Conservation (phyloP, 2,797 vertebrate species). For the Gymnothorax reevesii region DNA sequence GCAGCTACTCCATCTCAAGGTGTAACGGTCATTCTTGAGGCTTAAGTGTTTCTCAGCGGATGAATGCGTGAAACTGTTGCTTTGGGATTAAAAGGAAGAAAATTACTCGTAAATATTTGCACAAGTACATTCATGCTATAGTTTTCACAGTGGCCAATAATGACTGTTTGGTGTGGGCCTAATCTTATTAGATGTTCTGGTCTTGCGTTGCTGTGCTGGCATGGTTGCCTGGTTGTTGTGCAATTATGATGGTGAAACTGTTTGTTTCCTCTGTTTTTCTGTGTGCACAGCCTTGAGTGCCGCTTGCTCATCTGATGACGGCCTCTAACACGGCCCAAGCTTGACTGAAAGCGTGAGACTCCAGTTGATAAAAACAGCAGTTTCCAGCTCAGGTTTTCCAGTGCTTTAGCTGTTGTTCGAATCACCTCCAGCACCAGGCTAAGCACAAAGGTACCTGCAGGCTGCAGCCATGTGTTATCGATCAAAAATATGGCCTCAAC, state of each 20-base stretch:
- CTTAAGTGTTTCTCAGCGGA: background rate
- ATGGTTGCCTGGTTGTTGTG: background rate
- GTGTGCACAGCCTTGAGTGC: background rate
- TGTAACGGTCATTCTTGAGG: background rate
- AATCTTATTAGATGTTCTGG: background rate
- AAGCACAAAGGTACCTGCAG: too few relatives aligned
- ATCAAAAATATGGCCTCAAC: background rate
- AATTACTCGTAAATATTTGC: background rate
- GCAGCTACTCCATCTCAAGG: too few relatives aligned
- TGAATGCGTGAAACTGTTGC: background rate
- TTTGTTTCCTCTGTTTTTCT: background rate
- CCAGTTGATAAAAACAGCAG: too few relatives aligned
- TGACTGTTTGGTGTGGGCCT: background rate
- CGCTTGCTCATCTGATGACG: background rate
- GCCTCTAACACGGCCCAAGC: background rate
- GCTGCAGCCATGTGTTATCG: background rate
- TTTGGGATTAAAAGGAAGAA: background rate
- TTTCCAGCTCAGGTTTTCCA: too few relatives aligned
- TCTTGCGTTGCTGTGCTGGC: too few relatives aligned
- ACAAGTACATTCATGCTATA: background rate
- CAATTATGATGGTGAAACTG: background rate
- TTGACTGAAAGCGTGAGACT: too few relatives aligned
- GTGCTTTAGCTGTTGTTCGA: too few relatives aligned
- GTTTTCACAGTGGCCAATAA: background rate
- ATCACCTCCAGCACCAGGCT: too few relatives aligned